Percentiles rank a stretch among this genome's conserved stretches.
These are phyloP conservation scores for Zeus faber DNA, from an alignment of 2,113 vertebrate species.

Conservation along the genomic window DNA sequence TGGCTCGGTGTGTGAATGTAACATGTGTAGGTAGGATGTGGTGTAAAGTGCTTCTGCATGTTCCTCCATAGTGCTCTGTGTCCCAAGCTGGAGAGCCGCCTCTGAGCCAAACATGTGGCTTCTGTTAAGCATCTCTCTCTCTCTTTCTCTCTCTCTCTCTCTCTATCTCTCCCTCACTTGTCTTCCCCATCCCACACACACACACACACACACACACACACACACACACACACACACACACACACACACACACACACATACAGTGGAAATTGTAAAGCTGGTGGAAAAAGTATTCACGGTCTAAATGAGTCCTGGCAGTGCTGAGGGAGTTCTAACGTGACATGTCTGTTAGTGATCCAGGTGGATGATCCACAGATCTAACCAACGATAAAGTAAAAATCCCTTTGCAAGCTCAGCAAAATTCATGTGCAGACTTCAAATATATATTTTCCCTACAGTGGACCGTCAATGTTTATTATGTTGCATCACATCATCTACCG, in stretches of 20 bases:
- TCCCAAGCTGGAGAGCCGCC: conserved; percentile 43
- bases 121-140: conserved; percentile 70
- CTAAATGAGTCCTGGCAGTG: conserved; percentile 24
- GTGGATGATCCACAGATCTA: too few relatives aligned
- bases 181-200: conserved; percentile 23
- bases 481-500: too few relatives aligned
- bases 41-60: conserved; percentile 14
- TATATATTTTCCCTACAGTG: too few relatives aligned
- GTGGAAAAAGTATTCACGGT: conserved; percentile 65
- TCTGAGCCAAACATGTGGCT: conserved; percentile 70
- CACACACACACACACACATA: conserved; percentile 31
- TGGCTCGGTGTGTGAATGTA: neutral
- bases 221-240: conserved; percentile 3
- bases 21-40: neutral
- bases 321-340: conserved; percentile 42
- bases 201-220: conserved; percentile 21
- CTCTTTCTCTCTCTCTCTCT: conserved; percentile 3
- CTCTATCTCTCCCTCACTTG: conserved; percentile 1
- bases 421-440: too few relatives aligned
- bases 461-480: too few relatives aligned
- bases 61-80: conserved; percentile 22
- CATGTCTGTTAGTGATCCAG: too few relatives aligned
- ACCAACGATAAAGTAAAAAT: too few relatives aligned
- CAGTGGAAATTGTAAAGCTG: conserved; percentile 55
- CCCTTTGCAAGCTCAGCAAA: too few relatives aligned